Evolutionary conservation across 2,888 invertebrate genomes (phyloP).

Genomic region (Nomada flava): DNA sequence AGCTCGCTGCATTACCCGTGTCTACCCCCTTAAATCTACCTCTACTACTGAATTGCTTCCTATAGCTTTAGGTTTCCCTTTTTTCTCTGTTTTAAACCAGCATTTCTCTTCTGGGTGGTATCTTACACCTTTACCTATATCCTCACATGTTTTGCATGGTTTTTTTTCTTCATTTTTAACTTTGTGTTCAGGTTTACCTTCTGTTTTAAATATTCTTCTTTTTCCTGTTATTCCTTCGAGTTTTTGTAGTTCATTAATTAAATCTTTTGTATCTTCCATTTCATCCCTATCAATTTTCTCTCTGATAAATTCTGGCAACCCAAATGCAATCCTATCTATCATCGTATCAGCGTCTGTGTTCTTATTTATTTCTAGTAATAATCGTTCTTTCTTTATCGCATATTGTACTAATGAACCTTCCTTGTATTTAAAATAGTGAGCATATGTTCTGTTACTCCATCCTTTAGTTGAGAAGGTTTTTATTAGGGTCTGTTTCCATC

Average conservation of each 20-base stretch:
- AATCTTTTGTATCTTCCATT: slow-evolving; percentile 42
- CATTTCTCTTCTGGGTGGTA: slow-evolving; percentile 28
- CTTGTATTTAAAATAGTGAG: slow-evolving; percentile 27
- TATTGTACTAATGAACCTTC: slow-evolving; percentile 63
- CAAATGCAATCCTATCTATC: slow-evolving; percentile 53
- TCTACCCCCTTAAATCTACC: slow-evolving; percentile 54
- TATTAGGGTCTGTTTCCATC: slow-evolving; percentile 24
- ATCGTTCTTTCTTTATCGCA: slow-evolving; percentile 61
- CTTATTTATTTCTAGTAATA: slow-evolving; percentile 60
- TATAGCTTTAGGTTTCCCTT: slow-evolving; percentile 41
- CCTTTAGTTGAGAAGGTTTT: slow-evolving; percentile 32
- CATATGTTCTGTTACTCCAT: slow-evolving; percentile 36
- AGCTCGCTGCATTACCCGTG: too few relatives aligned
- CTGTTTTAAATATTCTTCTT: slow-evolving; percentile 29
- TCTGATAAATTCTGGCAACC: slow-evolving; percentile 60
- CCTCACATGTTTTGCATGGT: slow-evolving; percentile 11
- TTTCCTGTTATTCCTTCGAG: slow-evolving; percentile 58
- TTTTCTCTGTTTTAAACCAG: slow-evolving; percentile 35
- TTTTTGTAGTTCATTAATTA: slow-evolving; percentile 68
- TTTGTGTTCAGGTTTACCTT: slow-evolving; percentile 20
- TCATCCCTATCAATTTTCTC: slow-evolving; percentile 61
- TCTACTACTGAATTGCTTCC: slow-evolving; percentile 65
- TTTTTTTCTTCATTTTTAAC: neutral
- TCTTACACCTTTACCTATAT: slow-evolving; percentile 18
- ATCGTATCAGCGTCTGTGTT: slow-evolving; percentile 45